Conservation (phyloP, 2,797 vertebrate genomes). For the Crax fasciolata region DNA sequence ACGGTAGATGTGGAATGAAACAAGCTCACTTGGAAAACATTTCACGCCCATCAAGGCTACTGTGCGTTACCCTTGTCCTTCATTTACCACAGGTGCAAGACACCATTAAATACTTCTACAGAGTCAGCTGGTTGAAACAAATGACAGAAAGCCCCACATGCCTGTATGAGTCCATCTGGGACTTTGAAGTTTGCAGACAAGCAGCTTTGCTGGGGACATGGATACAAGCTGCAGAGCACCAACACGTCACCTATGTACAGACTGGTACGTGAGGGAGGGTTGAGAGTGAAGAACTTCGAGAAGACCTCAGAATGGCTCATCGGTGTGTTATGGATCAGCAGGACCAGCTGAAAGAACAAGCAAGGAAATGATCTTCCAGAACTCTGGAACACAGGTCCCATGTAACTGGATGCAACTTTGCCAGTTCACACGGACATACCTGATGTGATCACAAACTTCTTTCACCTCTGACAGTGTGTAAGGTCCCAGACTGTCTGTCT, state of each 20-base stretch:
- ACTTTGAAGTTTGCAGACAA: neutral
- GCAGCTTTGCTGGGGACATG: neutral
- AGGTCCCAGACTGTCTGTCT: neutral
- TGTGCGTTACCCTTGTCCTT: neutral
- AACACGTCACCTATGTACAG: rapidly evolving
- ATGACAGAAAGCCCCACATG: neutral
- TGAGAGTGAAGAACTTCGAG: neutral
- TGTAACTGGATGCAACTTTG: neutral
- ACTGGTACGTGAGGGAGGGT: neutral
- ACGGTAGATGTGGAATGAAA: neutral
- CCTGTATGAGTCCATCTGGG: neutral
- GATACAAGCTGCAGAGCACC: neutral
- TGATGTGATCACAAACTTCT: neutral
- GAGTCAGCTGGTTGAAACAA: neutral
- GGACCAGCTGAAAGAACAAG: neutral
- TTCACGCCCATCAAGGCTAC: neutral
- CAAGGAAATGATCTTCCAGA: neutral
- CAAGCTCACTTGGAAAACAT: neutral
- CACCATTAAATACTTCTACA: neutral
- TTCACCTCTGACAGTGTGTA: neutral
- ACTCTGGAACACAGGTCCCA: neutral
- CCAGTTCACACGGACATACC: rapidly evolving
- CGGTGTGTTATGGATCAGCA: neutral
- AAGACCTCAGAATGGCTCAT: neutral
- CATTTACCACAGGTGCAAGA: neutral